phyloP scores from a whole-genome alignment of 2,797 vertebrate species.

The Myotis daubentonii region DNA sequence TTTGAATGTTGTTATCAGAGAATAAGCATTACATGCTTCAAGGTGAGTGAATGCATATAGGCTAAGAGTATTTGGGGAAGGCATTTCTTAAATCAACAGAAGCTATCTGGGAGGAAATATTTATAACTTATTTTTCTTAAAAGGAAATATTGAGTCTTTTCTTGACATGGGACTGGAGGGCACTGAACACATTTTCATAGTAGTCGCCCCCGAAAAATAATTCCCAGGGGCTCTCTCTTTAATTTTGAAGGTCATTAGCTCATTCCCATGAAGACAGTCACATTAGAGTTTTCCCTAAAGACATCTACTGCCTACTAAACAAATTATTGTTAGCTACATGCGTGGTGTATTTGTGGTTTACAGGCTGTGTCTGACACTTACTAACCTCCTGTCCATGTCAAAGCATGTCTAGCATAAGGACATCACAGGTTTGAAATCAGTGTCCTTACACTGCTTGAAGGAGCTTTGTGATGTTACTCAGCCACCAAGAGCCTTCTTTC shows the following conservation, averaged over 20 bases:
- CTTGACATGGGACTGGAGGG: not conserved
- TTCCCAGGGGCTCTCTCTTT: not conserved
- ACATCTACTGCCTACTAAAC: not conserved
- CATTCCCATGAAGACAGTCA: not conserved
- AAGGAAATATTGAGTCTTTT: not conserved
- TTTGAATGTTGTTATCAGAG: slow-evolving; percentile 3
- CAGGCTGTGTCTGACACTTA: not conserved
- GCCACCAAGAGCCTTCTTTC: not conserved
- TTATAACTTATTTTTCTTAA: not conserved
- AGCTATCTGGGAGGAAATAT: not conserved
- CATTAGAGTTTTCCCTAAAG: not conserved
- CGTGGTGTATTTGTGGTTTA: not conserved
- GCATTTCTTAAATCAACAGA: slow-evolving; percentile 25
- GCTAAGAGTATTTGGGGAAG: not conserved
- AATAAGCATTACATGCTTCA: not conserved
- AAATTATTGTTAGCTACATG: not conserved
- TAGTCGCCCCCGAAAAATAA: not conserved
- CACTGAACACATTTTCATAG: not conserved
- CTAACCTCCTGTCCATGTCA: not conserved
- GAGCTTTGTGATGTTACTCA: not conserved
- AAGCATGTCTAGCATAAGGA: not conserved
- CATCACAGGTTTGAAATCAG: not conserved
- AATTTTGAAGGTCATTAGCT: slow-evolving; percentile 13
- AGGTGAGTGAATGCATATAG: not conserved
- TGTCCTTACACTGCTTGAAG: not conserved